Evolutionary conservation across 2,888 invertebrate genomes (phyloP), one percentile per base, ranked within the genome.

Genomic region (Lochmaea capreae): DNA sequence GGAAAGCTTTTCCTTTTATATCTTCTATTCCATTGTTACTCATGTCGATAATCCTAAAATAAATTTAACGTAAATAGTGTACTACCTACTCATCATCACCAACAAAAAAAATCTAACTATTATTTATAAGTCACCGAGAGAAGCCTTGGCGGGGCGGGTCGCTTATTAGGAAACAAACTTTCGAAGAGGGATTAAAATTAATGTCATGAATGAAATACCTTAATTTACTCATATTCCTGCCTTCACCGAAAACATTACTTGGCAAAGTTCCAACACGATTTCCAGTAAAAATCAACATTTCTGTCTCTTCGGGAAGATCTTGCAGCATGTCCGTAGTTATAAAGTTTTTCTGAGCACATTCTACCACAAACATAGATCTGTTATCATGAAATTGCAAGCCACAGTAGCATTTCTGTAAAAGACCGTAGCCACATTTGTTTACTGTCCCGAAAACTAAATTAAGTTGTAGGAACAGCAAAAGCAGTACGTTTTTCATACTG

Each of bases 1-100:
- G 94, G 83, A 93, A 94, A 0, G 93, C 88, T 84, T 94, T 93
- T 2, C 94, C 94, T 74, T 91, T 90, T 63, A 94, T 93, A 78
- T 92, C 91, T 61, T 89, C 86, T 58, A 94, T 94, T 16, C 90
- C 89, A 84, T 94, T 94, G 82, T 90, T 92, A 76, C 92, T 92
- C 92, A 94, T 92, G 81, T 94, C 94, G 59, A 94, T 91, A 5
- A 92, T 89, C 76, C 89, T 89, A 63, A 66, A 39, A 73, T 58
- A 69, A n/a, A n/a, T n/a, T n/a, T n/a, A n/a, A n/a, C n/a, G 39
- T 42, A 33, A 62, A 39, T 3, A 22, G 3, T 22, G 2, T 22
- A 22, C 22, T 22, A 22, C 22, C 2, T 22, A 22, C 22, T 22
- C 22, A 22, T 22, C 3, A 9, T 39, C 9, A 39, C 8, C 33